Percentiles rank a stretch among this genome's conserved stretches.
phyloP scores from a whole-genome alignment of 1,140 invertebrate genomes.

The Philopotamus ludificatus region DNA sequence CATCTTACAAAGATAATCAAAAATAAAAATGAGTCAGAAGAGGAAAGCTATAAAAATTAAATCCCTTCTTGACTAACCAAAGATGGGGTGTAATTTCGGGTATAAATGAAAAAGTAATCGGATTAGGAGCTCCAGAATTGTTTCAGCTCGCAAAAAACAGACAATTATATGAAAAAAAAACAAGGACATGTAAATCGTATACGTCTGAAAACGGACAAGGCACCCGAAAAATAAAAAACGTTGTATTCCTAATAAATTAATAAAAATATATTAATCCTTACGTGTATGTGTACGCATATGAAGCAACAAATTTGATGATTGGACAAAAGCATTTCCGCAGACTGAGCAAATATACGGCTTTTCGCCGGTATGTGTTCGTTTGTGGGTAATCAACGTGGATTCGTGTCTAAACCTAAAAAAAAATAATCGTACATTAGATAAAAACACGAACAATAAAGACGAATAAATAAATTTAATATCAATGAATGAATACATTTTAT shows the following conservation, averaged over 20 bases:
- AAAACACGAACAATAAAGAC: neutral
- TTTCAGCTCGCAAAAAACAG: no score
- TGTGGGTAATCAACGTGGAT: slow-evolving; percentile 62
- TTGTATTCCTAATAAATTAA: slow-evolving; percentile 37
- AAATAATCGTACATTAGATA: slow-evolving; percentile 5
- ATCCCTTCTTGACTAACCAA: no score
- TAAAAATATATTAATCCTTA: slow-evolving; percentile 43
- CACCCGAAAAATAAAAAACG: no score
- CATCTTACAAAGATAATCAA: no score
- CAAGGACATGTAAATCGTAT: no score
- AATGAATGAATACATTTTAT: slow-evolving; percentile 53
- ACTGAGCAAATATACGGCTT: slow-evolving; percentile 60
- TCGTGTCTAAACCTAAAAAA: slow-evolving; percentile 57
- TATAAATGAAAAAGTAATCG: no score
- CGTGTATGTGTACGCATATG: slow-evolving; percentile 69
- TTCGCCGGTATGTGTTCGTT: slow-evolving; percentile 64
- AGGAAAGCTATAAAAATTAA: no score
- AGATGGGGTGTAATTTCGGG: no score
- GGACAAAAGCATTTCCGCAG: slow-evolving; percentile 60
- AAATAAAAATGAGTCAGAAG: neutral
- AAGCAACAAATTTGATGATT: slow-evolving; percentile 75
- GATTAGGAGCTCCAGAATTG: no score
- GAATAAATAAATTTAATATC: neutral
- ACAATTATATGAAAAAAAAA: neutral
- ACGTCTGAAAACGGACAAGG: no score